Conservation (phyloP, 2,888 invertebrate genomes). For the Gortyna flavago region DNA sequence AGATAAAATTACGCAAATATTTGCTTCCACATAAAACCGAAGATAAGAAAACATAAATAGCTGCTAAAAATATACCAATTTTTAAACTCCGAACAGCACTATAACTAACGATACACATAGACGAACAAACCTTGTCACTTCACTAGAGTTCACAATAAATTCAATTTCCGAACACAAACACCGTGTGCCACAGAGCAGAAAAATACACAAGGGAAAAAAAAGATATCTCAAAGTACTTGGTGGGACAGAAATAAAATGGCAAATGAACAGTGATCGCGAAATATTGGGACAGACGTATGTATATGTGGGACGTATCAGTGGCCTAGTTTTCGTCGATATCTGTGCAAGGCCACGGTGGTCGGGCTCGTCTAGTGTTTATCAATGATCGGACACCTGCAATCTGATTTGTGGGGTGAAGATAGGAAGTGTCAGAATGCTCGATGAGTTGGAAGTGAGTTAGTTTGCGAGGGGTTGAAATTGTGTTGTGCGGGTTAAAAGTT, state of each 20-base stretch:
- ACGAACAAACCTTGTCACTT: slow-evolving; percentile 41
- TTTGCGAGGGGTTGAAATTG: slow-evolving; percentile 9
- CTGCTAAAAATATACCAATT: slow-evolving; percentile 29
- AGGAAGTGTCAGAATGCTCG: slow-evolving; percentile 57
- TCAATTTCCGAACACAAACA: slow-evolving; percentile 63
- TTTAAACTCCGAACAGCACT: slow-evolving; percentile 23
- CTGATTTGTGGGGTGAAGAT: slow-evolving; percentile 63
- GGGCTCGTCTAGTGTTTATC: slow-evolving; percentile 59
- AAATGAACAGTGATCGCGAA: slow-evolving; percentile 70
- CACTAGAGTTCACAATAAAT: slow-evolving; percentile 56
- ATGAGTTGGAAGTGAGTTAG: slow-evolving; percentile 51
- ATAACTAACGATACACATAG: slow-evolving; percentile 25
- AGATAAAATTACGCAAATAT: slow-evolving; percentile 35
- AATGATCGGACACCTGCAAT: slow-evolving; percentile 65
- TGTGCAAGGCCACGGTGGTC: slow-evolving; percentile 72
- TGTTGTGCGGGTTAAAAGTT: slow-evolving; percentile 23
- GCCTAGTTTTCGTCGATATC: slow-evolving; percentile 78
- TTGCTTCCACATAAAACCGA: slow-evolving; percentile 10
- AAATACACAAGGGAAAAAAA: slow-evolving; percentile 41
- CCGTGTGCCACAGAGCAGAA: slow-evolving; percentile 42
- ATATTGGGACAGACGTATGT: slow-evolving; percentile 63
- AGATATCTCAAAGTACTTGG: slow-evolving; percentile 59
- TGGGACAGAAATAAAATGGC: slow-evolving; percentile 64
- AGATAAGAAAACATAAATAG: slow-evolving; percentile 17
- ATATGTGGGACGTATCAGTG: slow-evolving; percentile 72